These are phyloP conservation scores for Arctia plantaginis DNA, from an alignment of 2,888 invertebrate species.

Conservation along the genomic window DNA sequence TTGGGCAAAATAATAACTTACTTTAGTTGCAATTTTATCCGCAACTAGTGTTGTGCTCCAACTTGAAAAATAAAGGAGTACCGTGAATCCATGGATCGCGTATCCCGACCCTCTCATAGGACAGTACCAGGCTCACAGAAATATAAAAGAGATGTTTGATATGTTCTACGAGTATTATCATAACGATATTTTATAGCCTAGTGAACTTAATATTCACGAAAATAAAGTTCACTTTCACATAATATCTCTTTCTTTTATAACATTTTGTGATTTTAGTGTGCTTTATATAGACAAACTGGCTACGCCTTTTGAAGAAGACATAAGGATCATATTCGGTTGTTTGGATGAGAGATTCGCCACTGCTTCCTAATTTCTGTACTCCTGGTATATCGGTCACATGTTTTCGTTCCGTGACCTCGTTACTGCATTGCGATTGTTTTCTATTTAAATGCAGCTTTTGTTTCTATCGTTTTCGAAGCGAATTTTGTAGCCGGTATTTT, in stretches of 20 bases:
- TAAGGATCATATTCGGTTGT: conserved; percentile 36
- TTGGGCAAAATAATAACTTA: background rate
- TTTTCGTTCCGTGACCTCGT: conserved; percentile 60
- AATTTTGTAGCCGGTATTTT: background rate
- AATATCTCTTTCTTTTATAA: background rate
- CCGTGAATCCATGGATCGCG: conserved; percentile 49
- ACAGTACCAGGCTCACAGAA: conserved; percentile 62
- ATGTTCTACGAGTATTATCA: background rate
- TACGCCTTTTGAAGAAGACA: conserved; percentile 21
- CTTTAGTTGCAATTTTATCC: background rate
- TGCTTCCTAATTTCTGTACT: conserved; percentile 44
- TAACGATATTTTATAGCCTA: background rate
- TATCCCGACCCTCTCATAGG: conserved; percentile 65
- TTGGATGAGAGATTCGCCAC: conserved; percentile 10
- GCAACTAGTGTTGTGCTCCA: background rate
- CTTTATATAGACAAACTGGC: background rate
- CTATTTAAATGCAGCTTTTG: conserved; percentile 32
- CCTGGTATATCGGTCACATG: conserved; percentile 65
- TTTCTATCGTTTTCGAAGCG: background rate
- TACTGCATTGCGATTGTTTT: conserved; percentile 36
- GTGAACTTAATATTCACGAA: conserved; percentile 1
- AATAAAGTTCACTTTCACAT: conserved; percentile 28
- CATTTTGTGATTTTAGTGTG: background rate
- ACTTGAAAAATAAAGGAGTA: background rate
- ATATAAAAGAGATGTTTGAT: conserved; percentile 27